Conservation (phyloP, 1,140 invertebrate genomes). For the Euborellia annulipes region DNA sequence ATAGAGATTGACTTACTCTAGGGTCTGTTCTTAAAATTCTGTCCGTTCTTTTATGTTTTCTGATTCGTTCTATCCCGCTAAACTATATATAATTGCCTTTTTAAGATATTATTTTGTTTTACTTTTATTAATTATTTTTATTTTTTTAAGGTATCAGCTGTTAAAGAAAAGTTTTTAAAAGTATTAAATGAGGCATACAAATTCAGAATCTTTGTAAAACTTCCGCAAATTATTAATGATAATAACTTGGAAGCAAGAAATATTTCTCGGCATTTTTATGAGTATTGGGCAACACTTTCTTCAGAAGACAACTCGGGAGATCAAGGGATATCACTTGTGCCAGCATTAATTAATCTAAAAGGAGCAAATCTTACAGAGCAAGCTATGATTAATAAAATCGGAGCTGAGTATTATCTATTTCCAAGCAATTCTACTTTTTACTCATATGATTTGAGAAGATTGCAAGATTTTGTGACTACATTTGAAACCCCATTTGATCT, state of each 20-base stretch:
- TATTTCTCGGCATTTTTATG: slow-evolving; percentile 23
- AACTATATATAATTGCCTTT: no score
- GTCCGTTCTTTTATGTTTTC: no score
- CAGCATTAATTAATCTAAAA: slow-evolving; percentile 14
- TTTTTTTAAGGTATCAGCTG: not conserved
- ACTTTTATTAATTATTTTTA: no score
- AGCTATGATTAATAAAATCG: slow-evolving; percentile 20
- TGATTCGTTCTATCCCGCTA: no score
- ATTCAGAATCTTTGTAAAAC: slow-evolving; percentile 16
- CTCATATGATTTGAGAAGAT: slow-evolving; percentile 28
- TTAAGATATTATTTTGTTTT: no score
- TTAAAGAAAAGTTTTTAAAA: slow-evolving; percentile 16
- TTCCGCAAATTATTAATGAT: slow-evolving; percentile 13
- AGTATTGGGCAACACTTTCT: slow-evolving; percentile 3
- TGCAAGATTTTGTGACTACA: slow-evolving; percentile 21
- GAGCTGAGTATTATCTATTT: slow-evolving; percentile 26
- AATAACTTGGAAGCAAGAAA: slow-evolving; percentile 24
- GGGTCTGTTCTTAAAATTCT: no score
- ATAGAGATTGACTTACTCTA: no score
- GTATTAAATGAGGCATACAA: slow-evolving; percentile 14
- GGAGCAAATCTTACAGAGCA: slow-evolving; percentile 22
- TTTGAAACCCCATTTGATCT: slow-evolving; percentile 46
- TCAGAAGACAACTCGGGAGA: no score
- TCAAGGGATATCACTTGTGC: not conserved
- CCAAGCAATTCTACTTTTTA: slow-evolving; percentile 30